Conservation (phyloP, 2,888 invertebrate genomes). For the Mycogona germanica region DNA sequence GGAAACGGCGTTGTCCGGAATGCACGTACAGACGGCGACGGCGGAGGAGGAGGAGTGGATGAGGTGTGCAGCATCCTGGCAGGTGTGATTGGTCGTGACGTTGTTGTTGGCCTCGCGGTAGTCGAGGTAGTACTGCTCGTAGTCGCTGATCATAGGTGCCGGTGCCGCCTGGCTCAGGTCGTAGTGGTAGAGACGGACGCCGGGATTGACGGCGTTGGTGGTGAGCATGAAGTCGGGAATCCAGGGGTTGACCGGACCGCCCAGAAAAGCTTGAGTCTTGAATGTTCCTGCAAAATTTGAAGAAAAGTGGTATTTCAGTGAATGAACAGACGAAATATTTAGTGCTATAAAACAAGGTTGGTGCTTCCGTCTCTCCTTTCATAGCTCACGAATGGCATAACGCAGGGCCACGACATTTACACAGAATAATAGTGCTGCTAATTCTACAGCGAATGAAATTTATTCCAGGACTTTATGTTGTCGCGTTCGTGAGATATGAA, state of each 20-base stretch:
- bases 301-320: no score
- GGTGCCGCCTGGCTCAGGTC: conserved; percentile 21
- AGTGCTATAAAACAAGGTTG: no score
- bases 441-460: no score
- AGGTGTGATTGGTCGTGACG: background rate
- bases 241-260: conserved; percentile 13
- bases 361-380: no score
- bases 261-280: conserved; percentile 10
- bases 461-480: no score
- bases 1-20: no score
- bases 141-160: conserved; percentile 20
- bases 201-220: conserved; percentile 1
- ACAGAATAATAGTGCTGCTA: no score
- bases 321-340: no score
- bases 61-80: background rate
- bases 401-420: no score
- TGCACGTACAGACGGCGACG: background rate
- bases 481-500: no score
- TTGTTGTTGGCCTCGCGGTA: conserved; percentile 10
- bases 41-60: background rate
- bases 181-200: conserved; percentile 19
- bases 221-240: background rate
- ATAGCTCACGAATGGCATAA: no score
- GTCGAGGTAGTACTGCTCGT: background rate
- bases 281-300: conserved; percentile 8